Evolutionary conservation across 1,140 invertebrate genomes (phyloP).

Genomic region (Caenorhabditis remanei): DNA sequence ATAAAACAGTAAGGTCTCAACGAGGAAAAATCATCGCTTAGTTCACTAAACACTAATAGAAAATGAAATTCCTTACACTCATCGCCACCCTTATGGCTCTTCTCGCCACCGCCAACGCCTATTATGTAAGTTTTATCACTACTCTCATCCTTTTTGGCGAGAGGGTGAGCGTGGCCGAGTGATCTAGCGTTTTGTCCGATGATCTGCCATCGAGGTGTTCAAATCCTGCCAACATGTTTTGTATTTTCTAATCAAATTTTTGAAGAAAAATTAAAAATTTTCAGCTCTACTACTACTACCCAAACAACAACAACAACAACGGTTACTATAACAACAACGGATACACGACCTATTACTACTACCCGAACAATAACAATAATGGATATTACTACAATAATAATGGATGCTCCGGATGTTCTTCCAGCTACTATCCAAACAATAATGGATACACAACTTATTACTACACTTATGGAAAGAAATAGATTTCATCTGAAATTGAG

Average conservation of each 20-base stretch:
- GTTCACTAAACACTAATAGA: not conserved
- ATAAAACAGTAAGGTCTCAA: slow-evolving; percentile 32
- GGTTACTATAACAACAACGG: slow-evolving; percentile 50
- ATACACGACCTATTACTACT: slow-evolving; percentile 60
- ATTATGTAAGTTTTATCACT: slow-evolving; percentile 30
- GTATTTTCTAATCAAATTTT: not conserved
- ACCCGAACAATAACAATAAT: slow-evolving; percentile 50
- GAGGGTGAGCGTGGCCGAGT: too few relatives aligned
- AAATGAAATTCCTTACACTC: slow-evolving; percentile 47
- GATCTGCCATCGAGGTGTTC: too few relatives aligned
- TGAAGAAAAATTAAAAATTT: not conserved
- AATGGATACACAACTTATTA: slow-evolving; percentile 56
- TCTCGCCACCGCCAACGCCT: slow-evolving; percentile 53
- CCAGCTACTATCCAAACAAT: slow-evolving; percentile 7
- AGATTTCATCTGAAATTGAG: slow-evolving; percentile 25
- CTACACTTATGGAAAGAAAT: slow-evolving; percentile 56
- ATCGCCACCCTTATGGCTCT: slow-evolving; percentile 36
- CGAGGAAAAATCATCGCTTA: slow-evolving; percentile 4
- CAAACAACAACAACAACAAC: slow-evolving; percentile 6
- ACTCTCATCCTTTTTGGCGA: too few relatives aligned
- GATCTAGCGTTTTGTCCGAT: too few relatives aligned
- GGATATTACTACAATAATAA: not conserved
- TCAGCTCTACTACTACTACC: slow-evolving; percentile 57
- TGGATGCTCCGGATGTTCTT: slow-evolving; percentile 31
- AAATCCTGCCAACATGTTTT: not conserved